Conservation (phyloP, 1,140 invertebrate species). For the Calliphora vicina region DNA sequence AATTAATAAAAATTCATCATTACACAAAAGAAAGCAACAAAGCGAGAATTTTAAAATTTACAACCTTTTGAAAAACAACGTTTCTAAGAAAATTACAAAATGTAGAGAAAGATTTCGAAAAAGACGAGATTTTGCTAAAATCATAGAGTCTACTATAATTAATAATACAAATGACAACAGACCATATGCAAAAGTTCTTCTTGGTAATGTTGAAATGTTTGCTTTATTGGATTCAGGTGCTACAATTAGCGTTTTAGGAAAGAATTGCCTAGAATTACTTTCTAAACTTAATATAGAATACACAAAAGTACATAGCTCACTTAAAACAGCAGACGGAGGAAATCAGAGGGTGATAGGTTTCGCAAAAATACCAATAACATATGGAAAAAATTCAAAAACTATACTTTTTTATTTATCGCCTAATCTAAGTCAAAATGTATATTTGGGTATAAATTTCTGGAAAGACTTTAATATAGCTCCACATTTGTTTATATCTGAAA, state of each 20-base stretch:
- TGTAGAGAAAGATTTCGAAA: not conserved
- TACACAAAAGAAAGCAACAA: not conserved
- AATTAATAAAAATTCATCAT: not conserved
- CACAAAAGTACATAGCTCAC: not conserved
- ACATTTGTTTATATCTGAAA: not conserved
- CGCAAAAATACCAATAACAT: not conserved
- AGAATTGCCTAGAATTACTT: not conserved
- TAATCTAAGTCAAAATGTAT: not conserved
- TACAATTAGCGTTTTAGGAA: conserved; percentile 13
- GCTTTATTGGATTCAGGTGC: conserved; percentile 30
- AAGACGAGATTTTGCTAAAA: not conserved
- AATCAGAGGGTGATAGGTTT: not conserved
- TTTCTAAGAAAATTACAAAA: not conserved
- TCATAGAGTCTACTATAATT: not conserved
- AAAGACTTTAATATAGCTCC: conserved; percentile 26
- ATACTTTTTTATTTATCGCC: conserved; percentile 11
- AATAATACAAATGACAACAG: not conserved
- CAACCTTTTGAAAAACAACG: too few species aligned
- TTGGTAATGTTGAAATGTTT: not conserved
- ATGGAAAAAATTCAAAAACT: not conserved
- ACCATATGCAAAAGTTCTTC: not conserved
- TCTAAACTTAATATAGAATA: not conserved
- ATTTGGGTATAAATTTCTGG: not conserved
- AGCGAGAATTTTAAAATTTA: not conserved
- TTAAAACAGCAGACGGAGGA: conserved; percentile 33